These are phyloP conservation scores for Takifugu ocellatus DNA, from an alignment of 2,797 vertebrate species.

Conservation along the genomic window DNA sequence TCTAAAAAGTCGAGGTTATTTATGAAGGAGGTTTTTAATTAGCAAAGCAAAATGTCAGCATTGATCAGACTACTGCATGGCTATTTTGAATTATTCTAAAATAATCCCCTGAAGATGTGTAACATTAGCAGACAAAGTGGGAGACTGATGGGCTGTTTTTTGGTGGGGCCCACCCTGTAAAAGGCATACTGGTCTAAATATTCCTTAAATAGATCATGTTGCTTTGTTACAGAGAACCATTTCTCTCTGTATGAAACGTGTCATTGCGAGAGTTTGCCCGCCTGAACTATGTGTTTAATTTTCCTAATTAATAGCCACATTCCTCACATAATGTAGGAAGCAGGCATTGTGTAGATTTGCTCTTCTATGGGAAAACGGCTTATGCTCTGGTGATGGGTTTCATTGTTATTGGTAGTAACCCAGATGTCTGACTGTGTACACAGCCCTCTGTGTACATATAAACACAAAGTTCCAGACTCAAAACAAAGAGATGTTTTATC, in stretches of 20 bases:
- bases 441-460: conserved; percentile 41
- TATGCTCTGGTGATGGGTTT: conserved; percentile 28
- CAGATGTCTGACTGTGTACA: conserved; percentile 19
- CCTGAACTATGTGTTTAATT: conserved; percentile 53
- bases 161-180: conserved; percentile 44
- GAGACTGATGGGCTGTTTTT: conserved; percentile 34
- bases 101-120: conserved; percentile 57
- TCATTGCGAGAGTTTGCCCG: conserved; percentile 58
- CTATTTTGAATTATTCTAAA: conserved; percentile 63
- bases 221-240: conserved; percentile 63
- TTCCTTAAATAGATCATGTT: conserved; percentile 57
- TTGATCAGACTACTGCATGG: conserved; percentile 65
- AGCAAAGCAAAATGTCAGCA: conserved; percentile 71
- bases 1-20: conserved; percentile 50
- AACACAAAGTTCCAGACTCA: conserved; percentile 40
- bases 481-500: conserved; percentile 51
- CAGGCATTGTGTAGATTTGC: conserved; percentile 67
- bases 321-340: conserved; percentile 24
- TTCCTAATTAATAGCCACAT: conserved; percentile 77
- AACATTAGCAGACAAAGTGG: conserved; percentile 60
- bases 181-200: conserved; percentile 58
- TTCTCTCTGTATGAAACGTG: conserved; percentile 62
- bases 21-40: conserved; percentile 68
- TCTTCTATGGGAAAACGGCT: conserved; percentile 46
- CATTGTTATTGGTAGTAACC: conserved; percentile 28